These are phyloP conservation scores for Crioceris asparagi DNA, from an alignment of 2,888 invertebrate genomes.

Conservation along the genomic window DNA sequence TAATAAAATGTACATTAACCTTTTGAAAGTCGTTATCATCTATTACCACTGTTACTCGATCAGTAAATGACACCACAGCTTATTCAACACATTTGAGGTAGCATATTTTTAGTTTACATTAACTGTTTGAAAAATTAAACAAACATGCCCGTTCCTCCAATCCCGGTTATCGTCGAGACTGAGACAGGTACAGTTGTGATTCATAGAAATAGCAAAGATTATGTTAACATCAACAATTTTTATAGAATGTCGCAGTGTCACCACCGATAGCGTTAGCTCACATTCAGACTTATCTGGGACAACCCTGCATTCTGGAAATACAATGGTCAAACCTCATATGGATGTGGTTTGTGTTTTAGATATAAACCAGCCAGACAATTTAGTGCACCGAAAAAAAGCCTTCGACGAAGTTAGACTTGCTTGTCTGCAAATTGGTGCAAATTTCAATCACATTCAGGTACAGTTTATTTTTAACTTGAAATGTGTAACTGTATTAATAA, in stretches of 20 bases:
- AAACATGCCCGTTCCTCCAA: conserved; percentile 29
- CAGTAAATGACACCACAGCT: background rate
- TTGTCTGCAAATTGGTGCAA: conserved; percentile 67
- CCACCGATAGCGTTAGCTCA: conserved; percentile 52
- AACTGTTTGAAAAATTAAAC: conserved; percentile 13
- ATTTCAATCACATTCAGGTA: conserved; percentile 76
- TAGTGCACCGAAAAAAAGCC: conserved; percentile 67
- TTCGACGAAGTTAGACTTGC: conserved; percentile 77
- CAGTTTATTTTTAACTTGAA: no score
- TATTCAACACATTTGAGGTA: conserved; percentile 1
- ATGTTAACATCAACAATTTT: conserved; percentile 6
- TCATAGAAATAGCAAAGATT: conserved; percentile 22
- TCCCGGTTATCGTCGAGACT: conserved; percentile 27
- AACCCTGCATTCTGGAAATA: conserved; percentile 35
- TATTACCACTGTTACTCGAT: background rate
- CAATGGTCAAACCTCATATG: conserved; percentile 54
- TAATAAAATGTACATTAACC: conserved; percentile 16
- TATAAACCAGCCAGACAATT: conserved; percentile 55
- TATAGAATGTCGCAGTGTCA: conserved; percentile 39
- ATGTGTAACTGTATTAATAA: no score
- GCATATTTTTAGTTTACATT: conserved; percentile 9
- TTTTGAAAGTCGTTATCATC: conserved; percentile 9
- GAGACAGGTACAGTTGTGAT: conserved; percentile 32
- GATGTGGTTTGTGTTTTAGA: conserved; percentile 85
- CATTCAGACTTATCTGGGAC: conserved; percentile 50